Percentiles rank a stretch among this genome's conserved stretches.
phyloP scores from a whole-genome alignment of 2,888 invertebrate species.

The Morpho helenor region DNA sequence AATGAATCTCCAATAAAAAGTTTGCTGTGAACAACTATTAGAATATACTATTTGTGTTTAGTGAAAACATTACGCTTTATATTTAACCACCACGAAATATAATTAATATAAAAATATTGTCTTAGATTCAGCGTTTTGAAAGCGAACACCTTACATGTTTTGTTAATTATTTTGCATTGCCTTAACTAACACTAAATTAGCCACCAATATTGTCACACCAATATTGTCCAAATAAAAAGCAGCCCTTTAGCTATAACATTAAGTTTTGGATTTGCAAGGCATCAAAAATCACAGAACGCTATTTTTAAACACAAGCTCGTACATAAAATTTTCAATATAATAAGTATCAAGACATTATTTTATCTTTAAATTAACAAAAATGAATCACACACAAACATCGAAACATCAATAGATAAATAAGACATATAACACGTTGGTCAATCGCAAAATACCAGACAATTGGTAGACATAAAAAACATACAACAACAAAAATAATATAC shows the following conservation, averaged over 20 bases:
- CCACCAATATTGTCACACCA: conserved; percentile 25
- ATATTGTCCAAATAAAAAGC: conserved; percentile 38
- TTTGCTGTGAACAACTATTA: not conserved
- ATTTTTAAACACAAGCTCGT: conserved; percentile 40
- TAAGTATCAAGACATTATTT: conserved; percentile 27
- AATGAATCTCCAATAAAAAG: not conserved
- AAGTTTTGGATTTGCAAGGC: conserved; percentile 55
- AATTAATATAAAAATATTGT: conserved; percentile 1
- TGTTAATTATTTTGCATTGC: conserved; percentile 29
- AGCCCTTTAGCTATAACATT: conserved; percentile 45
- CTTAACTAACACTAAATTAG: conserved; percentile 38
- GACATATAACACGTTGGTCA: conserved; percentile 27
- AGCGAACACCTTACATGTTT: too few species aligned
- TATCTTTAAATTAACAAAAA: conserved; percentile 17
- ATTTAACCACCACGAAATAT: not conserved
- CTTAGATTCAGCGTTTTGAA: not conserved
- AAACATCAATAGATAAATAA: conserved; percentile 32
- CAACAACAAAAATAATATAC: conserved; percentile 44
- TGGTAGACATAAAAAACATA: conserved; percentile 28
- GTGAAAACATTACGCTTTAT: too few species aligned
- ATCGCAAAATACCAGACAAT: conserved; percentile 39
- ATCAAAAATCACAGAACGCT: conserved; percentile 65
- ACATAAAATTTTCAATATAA: conserved; percentile 19
- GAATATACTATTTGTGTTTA: not conserved
- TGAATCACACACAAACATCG: conserved; percentile 30